phyloP scores from a whole-genome alignment of 64 coral and sea anemone genomes.

The Montipora foliosa region DNA sequence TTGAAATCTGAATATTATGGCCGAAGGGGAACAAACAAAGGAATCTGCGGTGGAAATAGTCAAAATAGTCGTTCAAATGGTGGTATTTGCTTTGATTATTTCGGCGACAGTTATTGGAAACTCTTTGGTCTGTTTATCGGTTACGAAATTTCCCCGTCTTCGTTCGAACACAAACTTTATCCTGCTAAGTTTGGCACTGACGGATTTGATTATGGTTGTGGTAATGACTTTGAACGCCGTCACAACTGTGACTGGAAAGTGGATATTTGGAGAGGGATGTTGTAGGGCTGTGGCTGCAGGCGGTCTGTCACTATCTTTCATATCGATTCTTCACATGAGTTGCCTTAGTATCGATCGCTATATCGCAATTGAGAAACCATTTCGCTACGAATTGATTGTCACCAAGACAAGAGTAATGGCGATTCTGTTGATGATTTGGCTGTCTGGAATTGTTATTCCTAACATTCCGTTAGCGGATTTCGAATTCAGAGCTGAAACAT shows the following conservation, averaged over 20 bases:
- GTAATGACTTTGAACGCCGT: constrained; percentile 81
- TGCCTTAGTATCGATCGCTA: constrained; percentile 90
- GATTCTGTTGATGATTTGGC: constrained; percentile 65
- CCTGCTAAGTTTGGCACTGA: constrained; percentile 81
- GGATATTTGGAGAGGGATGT: constrained; percentile 76
- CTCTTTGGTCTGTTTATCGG: constrained; percentile 65
- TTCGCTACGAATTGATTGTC: constrained; percentile 70
- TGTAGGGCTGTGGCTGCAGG: constrained; percentile 62
- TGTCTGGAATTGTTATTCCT: constrained; percentile 43
- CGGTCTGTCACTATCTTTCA: constrained; percentile 70
- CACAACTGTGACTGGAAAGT: constrained; percentile 60
- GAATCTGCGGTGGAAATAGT: neutral
- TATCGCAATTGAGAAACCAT: constrained; percentile 87
- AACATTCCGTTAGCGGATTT: constrained; percentile 80
- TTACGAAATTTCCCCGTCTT: constrained; percentile 71
- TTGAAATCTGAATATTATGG: neutral
- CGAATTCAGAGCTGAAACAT: constrained; percentile 73
- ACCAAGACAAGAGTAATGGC: constrained; percentile 64
- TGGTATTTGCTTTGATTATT: constrained; percentile 69
- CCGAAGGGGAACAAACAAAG: neutral
- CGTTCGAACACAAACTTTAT: constrained; percentile 82
- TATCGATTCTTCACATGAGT: constrained; percentile 91
- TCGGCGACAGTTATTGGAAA: constrained; percentile 75
- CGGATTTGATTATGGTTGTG: constrained; percentile 85
- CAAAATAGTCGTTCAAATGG: constrained; percentile 30